Conservation (phyloP, 2,113 vertebrate genomes). For the Cinclus mexicanus region DNA sequence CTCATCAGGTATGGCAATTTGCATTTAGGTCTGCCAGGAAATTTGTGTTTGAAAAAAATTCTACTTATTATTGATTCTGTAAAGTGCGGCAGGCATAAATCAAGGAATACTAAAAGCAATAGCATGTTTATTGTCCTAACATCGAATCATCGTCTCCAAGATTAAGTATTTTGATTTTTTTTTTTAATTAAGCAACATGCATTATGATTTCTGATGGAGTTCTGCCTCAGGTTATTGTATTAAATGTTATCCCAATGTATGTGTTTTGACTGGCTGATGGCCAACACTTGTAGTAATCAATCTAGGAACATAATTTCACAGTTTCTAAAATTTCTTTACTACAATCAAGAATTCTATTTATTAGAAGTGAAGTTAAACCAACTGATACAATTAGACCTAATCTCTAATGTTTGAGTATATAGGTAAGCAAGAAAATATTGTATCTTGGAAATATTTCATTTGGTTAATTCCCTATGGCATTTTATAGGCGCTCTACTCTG, state of each 20-base stretch:
- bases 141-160: background rate
- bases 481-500: background rate
- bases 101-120: background rate
- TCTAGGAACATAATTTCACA: background rate
- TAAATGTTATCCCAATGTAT: background rate
- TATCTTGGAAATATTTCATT: background rate
- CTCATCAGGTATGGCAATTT: background rate
- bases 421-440: background rate
- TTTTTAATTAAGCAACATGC: background rate
- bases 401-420: background rate
- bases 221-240: background rate
- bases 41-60: background rate
- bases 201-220: background rate
- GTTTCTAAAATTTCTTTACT: background rate
- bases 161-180: background rate
- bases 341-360: background rate
- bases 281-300: background rate
- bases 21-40: background rate
- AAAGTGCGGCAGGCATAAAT: background rate
- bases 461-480: background rate
- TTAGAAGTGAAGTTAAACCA: background rate
- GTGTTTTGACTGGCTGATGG: slow-evolving; percentile 7
- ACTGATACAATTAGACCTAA: background rate
- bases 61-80: background rate
- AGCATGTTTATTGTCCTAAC: background rate